Conservation (phyloP, 2,888 invertebrate genomes). For the Eristalis tenax region DNA sequence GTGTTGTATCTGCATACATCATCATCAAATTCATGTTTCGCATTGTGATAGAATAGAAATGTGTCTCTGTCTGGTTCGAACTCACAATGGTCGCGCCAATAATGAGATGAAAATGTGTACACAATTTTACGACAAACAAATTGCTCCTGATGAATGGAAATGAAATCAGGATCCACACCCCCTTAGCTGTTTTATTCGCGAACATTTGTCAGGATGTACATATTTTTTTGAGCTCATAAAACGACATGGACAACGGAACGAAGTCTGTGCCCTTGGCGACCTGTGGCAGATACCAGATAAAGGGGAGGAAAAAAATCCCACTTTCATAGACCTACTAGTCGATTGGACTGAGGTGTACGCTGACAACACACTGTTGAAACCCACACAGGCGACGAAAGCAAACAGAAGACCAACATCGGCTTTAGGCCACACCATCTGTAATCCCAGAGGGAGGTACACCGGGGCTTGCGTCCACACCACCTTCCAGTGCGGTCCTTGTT, state of each 20-base stretch:
- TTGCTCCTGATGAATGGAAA: background rate
- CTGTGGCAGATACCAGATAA: too few species aligned
- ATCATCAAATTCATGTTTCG: background rate
- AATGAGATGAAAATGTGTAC: background rate
- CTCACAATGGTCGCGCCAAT: background rate
- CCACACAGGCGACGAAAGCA: too few species aligned
- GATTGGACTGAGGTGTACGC: too few species aligned
- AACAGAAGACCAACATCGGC: too few species aligned
- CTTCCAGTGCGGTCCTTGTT: background rate
- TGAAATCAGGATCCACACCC: background rate
- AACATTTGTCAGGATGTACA: background rate
- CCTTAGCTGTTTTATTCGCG: background rate
- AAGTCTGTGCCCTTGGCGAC: too few species aligned
- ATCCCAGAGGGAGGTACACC: too few species aligned
- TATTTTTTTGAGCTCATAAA: too few species aligned
- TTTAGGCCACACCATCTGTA: too few species aligned
- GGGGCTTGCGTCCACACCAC: background rate
- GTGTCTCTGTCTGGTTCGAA: background rate
- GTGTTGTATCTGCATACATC: background rate
- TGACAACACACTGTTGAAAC: too few species aligned
- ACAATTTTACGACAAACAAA: background rate
- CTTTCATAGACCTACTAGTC: too few species aligned
- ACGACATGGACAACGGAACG: too few species aligned
- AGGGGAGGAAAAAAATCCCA: too few species aligned
- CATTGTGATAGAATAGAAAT: background rate